Base-by-base conservation (phyloP, 2,113 vertebrate species). In the Mohoua ochrocephala region DNA sequence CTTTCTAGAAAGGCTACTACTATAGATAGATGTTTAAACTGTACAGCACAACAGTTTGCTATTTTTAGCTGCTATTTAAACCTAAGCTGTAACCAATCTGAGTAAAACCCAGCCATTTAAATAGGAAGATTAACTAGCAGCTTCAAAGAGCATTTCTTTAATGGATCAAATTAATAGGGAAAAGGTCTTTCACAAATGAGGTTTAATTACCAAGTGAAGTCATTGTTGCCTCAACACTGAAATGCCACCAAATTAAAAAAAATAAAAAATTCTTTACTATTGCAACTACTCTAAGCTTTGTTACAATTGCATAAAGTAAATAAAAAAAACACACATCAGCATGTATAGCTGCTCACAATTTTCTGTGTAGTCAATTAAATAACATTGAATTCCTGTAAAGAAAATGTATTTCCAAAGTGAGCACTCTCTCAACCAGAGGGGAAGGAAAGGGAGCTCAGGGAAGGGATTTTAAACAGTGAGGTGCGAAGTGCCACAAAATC, bases 51-150 rank as follows among this genome's bases (percentile, higher is more conserved):
- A 92, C 74, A 64, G 30, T 41, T 84, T 26, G 60, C 93, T 97
- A 96, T 91, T 92, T 96, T 95, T 97, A 96, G 94, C 61, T 87
- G 90, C 94, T 91, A 64, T 93, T 96, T 95, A 95, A 94, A 95
- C 64, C 84, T 83, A 96, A 96, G 91, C 96, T 92, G 93, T 91
- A 97, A 96, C 93, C 94, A 81, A 95, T 84, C 86, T 86, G 80
- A 93, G 89, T 95, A 96, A 97, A 95, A 87, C 93, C 71, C 73
- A 91, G 89, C 84, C 61, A 95, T 92, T 95, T 92, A 95, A 97
- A 91, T 60, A 59, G 71, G 85, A 93, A 97, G 95, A 96, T 95
- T 95, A 96, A 92, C 83, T 80, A 91, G 80, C 60, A 95, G 89
- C 94, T 96, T 95, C 94, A 97, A 93, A 89, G 95, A 93, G 60